These are phyloP conservation scores for Sebastes matsubarae DNA, from an alignment of 2,797 vertebrate species.

Conservation along the genomic window DNA sequence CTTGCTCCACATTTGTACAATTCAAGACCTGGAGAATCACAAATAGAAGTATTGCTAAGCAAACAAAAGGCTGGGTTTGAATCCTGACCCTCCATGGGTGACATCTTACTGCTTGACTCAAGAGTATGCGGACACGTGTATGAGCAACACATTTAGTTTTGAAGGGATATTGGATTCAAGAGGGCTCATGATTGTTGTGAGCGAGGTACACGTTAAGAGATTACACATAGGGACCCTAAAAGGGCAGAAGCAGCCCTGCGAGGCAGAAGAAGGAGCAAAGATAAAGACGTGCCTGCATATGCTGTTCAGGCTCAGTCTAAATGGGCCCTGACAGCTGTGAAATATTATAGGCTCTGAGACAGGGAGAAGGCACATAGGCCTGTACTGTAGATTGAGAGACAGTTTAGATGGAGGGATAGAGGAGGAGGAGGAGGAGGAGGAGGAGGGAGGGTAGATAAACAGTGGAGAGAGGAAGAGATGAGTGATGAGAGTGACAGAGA, in stretches of 20 bases:
- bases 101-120: neutral
- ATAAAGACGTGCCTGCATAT: neutral
- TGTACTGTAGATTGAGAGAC: conserved; percentile 4
- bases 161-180: neutral
- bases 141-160: neutral
- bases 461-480: neutral
- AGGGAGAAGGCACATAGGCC: neutral
- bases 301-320: neutral
- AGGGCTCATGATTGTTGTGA: neutral
- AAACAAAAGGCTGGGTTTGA: neutral
- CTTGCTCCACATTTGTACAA: neutral
- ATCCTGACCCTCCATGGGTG: neutral
- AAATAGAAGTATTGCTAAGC: neutral
- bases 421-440: neutral
- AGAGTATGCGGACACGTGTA: neutral
- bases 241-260: neutral
- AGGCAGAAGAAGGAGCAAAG: neutral
- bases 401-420: conserved; percentile 1
- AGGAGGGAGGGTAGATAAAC: conserved; percentile 5
- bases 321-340: conserved; percentile 20
- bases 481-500: conserved; percentile 6
- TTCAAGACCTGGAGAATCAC: neutral
- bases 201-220: neutral
- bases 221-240: neutral
- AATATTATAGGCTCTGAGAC: conserved; percentile 15